Base-by-base conservation (phyloP, 2,113 vertebrate genomes). In the Chionis minor region DNA sequence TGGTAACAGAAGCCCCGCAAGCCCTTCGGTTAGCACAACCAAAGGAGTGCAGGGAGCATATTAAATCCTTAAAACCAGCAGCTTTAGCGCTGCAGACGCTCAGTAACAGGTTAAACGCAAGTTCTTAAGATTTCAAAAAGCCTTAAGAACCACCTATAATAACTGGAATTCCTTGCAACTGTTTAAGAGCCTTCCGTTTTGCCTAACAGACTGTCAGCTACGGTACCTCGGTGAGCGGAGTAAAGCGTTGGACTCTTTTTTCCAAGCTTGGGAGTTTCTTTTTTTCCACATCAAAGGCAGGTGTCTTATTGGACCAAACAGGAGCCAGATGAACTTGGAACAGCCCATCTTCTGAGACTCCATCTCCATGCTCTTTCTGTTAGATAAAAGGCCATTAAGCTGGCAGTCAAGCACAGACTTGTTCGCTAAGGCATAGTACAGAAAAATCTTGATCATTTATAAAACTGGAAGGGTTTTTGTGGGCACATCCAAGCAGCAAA, bases 391-490 rank as follows among this genome's bases (percentile, higher is more conserved):
- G 51, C 81, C 12, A 21, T 38, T 3, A n/a, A 22, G 23, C 11
- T 30, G 83, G 47, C n/a, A 56, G 77, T 56, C 26, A 66, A 63
- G 58, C 67, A 85, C 8, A 21, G 38, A 14, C 45, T 35, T 33
- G 7, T 23, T 59, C 80, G n/a, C 42, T 24, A 51, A 13, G 49
- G 42, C 12, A 69, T 5, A 66, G 42, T 3, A 35, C 38, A 75
- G 40, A 71, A 71, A 89, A 56, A 70, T 67, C 73, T 32, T 88
- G 86, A 94, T 99, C 98, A 92, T 98, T 98, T 44, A 97, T 98
- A 10, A 45, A 73, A 38, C 26, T 27, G 20, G 19, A 21, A 86
- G 14, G 38, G 38, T 3, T 32, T 86, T 24, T 65, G 27, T 21
- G 18, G 26, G 35, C 21, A 20, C 17, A 38, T 3, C 28, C 47